phyloP scores from a whole-genome alignment of 2,888 invertebrate species.

The Agrotis exclamationis region DNA sequence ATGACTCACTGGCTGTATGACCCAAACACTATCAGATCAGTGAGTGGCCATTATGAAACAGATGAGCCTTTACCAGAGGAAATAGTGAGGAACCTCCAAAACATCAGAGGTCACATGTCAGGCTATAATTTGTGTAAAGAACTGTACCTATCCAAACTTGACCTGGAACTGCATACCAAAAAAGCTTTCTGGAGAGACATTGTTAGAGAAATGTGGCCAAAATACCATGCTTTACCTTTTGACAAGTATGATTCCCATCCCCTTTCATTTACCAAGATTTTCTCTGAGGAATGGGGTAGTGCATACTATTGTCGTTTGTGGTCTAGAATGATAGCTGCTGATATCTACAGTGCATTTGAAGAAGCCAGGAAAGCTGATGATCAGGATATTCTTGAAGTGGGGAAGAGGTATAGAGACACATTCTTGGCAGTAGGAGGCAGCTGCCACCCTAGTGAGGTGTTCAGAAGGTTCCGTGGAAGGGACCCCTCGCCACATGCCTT shows the following conservation, averaged over 20 bases:
- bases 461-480: slow-evolving; percentile 97
- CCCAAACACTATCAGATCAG: slow-evolving; percentile 89
- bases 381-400: slow-evolving; percentile 90
- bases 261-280: slow-evolving; percentile 96
- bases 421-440: slow-evolving; percentile 96
- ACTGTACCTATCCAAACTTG: slow-evolving; percentile 95
- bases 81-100: slow-evolving; percentile 92
- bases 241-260: slow-evolving; percentile 96
- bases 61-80: slow-evolving; percentile 93
- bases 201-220: slow-evolving; percentile 94
- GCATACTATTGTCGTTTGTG: slow-evolving; percentile 96
- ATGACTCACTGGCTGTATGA: slow-evolving; percentile 96
- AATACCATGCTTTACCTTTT: slow-evolving; percentile 94
- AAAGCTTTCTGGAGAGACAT: slow-evolving; percentile 96
- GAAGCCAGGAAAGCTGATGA: slow-evolving; percentile 92
- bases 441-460: slow-evolving; percentile 95
- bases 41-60: slow-evolving; percentile 95
- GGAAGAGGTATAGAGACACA: slow-evolving; percentile 95
- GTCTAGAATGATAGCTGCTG: slow-evolving; percentile 97
- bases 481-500: slow-evolving; percentile 97
- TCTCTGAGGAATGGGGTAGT: slow-evolving; percentile 96
- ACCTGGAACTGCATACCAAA: slow-evolving; percentile 95
- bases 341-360: slow-evolving; percentile 96
- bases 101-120: slow-evolving; percentile 94
- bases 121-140: slow-evolving; percentile 95